phyloP scores from a whole-genome alignment of 2,113 vertebrate species.

The Pelmatolapia mariae region DNA sequence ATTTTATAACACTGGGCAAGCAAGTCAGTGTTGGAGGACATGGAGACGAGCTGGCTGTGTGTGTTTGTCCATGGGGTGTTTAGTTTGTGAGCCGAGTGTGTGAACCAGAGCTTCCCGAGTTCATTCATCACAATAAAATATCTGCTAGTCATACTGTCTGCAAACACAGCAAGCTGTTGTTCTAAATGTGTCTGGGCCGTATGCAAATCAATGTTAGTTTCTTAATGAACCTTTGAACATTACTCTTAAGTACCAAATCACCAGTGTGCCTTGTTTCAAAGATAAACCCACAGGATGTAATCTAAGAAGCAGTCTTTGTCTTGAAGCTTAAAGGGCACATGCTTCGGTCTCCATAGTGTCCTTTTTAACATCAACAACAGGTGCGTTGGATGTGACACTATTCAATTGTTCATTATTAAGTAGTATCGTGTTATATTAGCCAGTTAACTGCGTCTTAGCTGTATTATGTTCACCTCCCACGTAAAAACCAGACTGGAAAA shows the following conservation, averaged over 20 bases:
- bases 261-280: neutral
- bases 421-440: neutral
- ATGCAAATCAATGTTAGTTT: constrained; percentile 15
- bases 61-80: constrained; percentile 15
- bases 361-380: neutral
- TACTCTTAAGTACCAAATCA: neutral
- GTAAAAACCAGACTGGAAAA: constrained; percentile 30
- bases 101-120: constrained; percentile 13
- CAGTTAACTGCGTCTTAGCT: neutral
- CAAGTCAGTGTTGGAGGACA: neutral
- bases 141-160: neutral
- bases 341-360: neutral
- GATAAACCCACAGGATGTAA: neutral
- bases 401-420: neutral
- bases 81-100: neutral
- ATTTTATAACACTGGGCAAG: neutral
- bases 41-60: neutral
- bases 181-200: neutral
- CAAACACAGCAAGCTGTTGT: constrained; percentile 1
- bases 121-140: neutral
- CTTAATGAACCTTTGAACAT: neutral
- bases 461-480: neutral
- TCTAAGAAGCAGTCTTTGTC: neutral
- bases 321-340: neutral
- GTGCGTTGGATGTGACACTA: neutral